Conservation (phyloP, 2,888 invertebrate species). For the Acanthoscelides obtectus region DNA sequence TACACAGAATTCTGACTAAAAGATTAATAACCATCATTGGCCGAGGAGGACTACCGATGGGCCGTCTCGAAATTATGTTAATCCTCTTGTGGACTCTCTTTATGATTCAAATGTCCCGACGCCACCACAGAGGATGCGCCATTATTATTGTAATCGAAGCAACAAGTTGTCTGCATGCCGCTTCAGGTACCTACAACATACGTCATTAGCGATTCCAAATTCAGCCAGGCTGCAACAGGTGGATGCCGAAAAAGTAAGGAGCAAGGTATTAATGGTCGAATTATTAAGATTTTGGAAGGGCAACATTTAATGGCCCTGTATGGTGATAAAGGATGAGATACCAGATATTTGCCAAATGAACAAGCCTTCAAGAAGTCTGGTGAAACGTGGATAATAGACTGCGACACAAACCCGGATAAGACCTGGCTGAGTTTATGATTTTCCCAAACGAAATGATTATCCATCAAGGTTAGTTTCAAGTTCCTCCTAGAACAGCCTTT, state of each 20-base stretch:
- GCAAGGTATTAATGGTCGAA: neutral
- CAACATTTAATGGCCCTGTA: too few relatives aligned
- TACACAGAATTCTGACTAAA: slow-evolving; percentile 26
- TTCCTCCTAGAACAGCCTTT: too few relatives aligned
- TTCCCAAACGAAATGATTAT: too few relatives aligned
- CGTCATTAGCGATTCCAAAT: neutral
- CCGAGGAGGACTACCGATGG: slow-evolving; percentile 17
- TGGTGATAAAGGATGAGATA: too few relatives aligned
- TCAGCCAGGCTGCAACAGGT: neutral
- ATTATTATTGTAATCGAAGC: slow-evolving; percentile 37
- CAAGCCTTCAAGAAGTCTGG: too few relatives aligned
- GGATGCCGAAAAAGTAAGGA: neutral
- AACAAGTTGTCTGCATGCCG: neutral
- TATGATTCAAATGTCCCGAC: slow-evolving; percentile 16
- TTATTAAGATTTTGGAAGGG: neutral
- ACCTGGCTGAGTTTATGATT: too few relatives aligned
- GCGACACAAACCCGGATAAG: too few relatives aligned
- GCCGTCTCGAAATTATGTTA: slow-evolving; percentile 26
- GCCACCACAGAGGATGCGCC: slow-evolving; percentile 23
- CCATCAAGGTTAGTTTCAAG: too few relatives aligned
- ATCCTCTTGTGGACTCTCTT: slow-evolving; percentile 17
- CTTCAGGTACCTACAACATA: neutral
- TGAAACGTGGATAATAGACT: too few relatives aligned
- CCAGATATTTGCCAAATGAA: too few relatives aligned
- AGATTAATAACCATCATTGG: slow-evolving; percentile 25